A percentile compares a stretch with the other conserved stretches of the same genome.
Conservation (phyloP, 2,797 vertebrate genomes). For the Carcharodon carcharias region DNA sequence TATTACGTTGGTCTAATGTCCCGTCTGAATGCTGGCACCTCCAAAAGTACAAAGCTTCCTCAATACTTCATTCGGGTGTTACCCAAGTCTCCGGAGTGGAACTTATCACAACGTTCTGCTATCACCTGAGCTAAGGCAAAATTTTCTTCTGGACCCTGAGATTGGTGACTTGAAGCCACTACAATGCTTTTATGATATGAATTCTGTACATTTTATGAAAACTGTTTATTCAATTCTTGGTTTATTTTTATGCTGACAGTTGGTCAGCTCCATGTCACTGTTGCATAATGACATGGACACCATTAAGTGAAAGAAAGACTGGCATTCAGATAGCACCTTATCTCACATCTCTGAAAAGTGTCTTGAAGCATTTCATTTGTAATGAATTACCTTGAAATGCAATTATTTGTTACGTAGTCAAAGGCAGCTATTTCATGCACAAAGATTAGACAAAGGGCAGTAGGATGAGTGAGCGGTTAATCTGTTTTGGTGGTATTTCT, state of each 20-base stretch:
- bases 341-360: neutral
- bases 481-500: neutral
- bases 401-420: neutral
- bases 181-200: neutral
- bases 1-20: neutral
- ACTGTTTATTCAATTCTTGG: neutral
- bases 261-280: neutral
- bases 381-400: conserved; percentile 16
- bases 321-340: neutral
- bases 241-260: neutral
- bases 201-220: neutral
- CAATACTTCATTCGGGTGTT: neutral
- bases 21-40: neutral
- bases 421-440: neutral
- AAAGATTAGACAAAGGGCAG: neutral
- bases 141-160: neutral
- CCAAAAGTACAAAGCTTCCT: neutral
- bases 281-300: neutral
- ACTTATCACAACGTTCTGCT: neutral
- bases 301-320: neutral
- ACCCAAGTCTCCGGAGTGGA: neutral
- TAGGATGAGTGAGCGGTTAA: neutral
- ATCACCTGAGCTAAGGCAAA: neutral
- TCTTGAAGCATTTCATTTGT: conserved; percentile 3
- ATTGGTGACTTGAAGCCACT: neutral